Base-by-base conservation (phyloP, 1,140 invertebrate species). In the Cepaea nemoralis region DNA sequence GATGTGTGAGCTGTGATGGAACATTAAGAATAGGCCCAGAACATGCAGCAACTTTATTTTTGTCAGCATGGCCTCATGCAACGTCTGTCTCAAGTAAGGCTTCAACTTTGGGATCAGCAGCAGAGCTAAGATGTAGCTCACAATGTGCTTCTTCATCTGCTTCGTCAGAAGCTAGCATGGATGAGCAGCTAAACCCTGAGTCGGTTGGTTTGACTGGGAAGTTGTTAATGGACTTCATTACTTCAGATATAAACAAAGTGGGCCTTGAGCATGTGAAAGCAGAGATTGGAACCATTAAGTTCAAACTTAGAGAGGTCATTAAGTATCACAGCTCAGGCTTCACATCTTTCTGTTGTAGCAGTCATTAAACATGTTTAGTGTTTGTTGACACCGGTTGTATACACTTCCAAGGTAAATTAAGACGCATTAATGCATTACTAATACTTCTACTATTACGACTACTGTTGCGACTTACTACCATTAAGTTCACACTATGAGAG, bases 11-110 rank as follows among this genome's bases (percentile, higher is more conserved):
- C 3, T 73, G 70, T 45, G 70, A 12, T 27, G 70, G 70, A 12
- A 40, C 40, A 2, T 42, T 73, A 27, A 19, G 10, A 35, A 42
- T 73, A 35, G 37, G 70, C 14, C 70, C 70, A 8, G 70, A 73
- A 45, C 70, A 73, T 73, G 70, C 70, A 14, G 70, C 70, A 27
- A 73, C 70, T 12, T 40, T 73, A 45, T 73, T 73, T 40, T 33
- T 73, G 1, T 40, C 33, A 40, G 39, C 39, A 16, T 73, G 70
- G 70, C 70, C 70, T 27, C 70, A 73, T n/a, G 14, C 39, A 40
- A 19, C 55, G n/a, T 10, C 8, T 69, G 12, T 69, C 5, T 27
- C 39, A 27, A 40, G 16, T 40, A 73, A 42, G 22, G 12, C 10
- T 19, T 33, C 70, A 8, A 1, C 10, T 8, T 8, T 39, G 10